Base-by-base conservation (phyloP, 1,140 invertebrate species). In the Cotesia glomerata region DNA sequence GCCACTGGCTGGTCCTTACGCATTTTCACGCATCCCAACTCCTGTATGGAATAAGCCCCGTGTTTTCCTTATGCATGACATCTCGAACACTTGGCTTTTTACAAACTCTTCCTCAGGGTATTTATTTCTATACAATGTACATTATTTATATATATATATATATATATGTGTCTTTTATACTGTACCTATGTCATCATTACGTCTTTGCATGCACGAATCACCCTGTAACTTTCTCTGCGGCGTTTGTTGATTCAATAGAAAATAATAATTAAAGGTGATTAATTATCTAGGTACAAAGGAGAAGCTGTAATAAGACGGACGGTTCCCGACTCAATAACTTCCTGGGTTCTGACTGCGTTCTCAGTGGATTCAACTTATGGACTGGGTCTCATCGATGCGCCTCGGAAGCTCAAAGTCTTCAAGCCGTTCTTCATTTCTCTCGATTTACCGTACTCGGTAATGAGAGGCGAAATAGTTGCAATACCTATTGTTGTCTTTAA, bases 401-500 rank as follows among this genome's bases (percentile, higher is more conserved):
- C 93, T 14, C 90, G 91, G 77, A 94, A 93, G 90, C 85, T 98
- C 34, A 91, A 90, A 80, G 94, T 97, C 0, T 95, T 96, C 81
- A 92, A 95, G 78, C 93, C 94, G 4, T 98, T 98, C 86, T 97
- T 97, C 80, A 89, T 97, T 35, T 92, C 91, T 2, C 82, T 97
- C 13, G 93, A 95, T 79, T 87, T 99, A 7, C 98, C 98, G 0
- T 96, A 97, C 79, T 93, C 93, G 0, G 91, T 99, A 1, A 94
- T 96, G 73, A 90, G 93, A 65, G 97, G 96, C 71, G 98, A 99
- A 88, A 92, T 95, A 18, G 89, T 99, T 54, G 93, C 94, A 0
- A 89, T 98, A 69, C 93, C 98, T 68, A 93, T 96, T 16, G 92
- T 97, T 18, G 92, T 99, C 4, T 96, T 96, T 85, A 99, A 98